These are phyloP conservation scores for Dryobota labecula DNA, from an alignment of 2,888 invertebrate genomes.

Conservation along the genomic window DNA sequence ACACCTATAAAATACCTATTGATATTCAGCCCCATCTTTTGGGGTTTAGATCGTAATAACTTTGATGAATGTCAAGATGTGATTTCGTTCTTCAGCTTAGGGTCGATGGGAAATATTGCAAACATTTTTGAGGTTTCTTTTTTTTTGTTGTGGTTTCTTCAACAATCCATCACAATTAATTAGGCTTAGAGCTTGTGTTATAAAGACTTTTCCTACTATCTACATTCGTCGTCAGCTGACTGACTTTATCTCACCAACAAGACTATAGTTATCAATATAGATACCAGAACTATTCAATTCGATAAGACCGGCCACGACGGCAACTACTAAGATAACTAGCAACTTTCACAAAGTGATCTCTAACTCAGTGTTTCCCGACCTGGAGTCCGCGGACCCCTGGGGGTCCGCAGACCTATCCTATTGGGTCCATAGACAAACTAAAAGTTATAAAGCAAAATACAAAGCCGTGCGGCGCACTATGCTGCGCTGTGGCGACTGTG, in stretches of 20 bases:
- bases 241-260: constrained; percentile 40
- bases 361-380: too few species aligned
- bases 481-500: too few species aligned
- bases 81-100: neutral
- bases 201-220: constrained; percentile 17
- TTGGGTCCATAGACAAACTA: too few species aligned
- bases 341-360: constrained; percentile 58
- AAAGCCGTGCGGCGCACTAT: too few species aligned
- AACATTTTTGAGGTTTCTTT: neutral
- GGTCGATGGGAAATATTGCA: neutral
- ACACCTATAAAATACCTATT: neutral
- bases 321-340: constrained; percentile 46
- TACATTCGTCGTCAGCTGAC: constrained; percentile 2
- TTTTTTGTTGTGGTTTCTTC: neutral
- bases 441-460: too few species aligned
- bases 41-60: neutral
- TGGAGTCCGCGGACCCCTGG: too few species aligned
- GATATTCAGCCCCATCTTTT: neutral
- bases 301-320: constrained; percentile 39
- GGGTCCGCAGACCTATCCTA: too few species aligned
- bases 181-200: constrained; percentile 10
- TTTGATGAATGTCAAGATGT: too few species aligned
- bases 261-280: constrained; percentile 47
- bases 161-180: neutral
- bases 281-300: constrained; percentile 36